A percentile compares a stretch with the other conserved stretches of the same genome.
Conservation (phyloP, 2,888 invertebrate species). For the Stenotaenia linearis region DNA sequence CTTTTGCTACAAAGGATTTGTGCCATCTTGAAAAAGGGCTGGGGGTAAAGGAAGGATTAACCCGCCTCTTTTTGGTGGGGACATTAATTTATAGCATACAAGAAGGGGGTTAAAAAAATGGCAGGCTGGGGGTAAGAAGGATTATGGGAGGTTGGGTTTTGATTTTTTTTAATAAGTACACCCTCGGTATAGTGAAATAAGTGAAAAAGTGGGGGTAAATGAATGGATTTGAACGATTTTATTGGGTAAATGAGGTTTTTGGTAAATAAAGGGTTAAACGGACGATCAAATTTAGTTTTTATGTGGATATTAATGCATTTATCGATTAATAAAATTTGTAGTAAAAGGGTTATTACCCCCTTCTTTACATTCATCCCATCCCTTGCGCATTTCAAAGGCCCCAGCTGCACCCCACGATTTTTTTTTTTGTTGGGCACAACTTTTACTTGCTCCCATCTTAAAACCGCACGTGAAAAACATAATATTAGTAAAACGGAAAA, state of each 20-base stretch:
- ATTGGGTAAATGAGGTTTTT: neutral
- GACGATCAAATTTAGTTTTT: neutral
- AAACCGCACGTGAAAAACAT: conserved; percentile 19
- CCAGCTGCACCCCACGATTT: conserved; percentile 9
- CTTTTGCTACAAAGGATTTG: neutral
- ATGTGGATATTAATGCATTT: neutral
- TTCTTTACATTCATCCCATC: conserved; percentile 12
- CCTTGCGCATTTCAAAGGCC: conserved; percentile 1
- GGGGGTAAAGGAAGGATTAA: neutral
- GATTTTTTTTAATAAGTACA: neutral
- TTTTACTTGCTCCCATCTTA: conserved; percentile 1
- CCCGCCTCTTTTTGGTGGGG: conserved; percentile 9
- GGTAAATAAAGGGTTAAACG: neutral
- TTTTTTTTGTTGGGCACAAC: neutral
- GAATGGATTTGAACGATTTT: neutral
- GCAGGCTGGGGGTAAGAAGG: conserved; percentile 13
- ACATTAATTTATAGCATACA: conserved; percentile 14
- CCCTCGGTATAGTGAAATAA: neutral
- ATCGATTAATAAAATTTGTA: neutral
- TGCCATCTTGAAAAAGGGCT: conserved; percentile 8
- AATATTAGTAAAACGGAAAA: neutral
- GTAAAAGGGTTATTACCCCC: conserved; percentile 17
- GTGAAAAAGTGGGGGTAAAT: neutral
- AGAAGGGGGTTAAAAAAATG: conserved; percentile 8
- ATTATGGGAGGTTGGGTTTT: neutral